Conservation (phyloP, 2,888 invertebrate species). For the Pterobdella sp. region DNA sequence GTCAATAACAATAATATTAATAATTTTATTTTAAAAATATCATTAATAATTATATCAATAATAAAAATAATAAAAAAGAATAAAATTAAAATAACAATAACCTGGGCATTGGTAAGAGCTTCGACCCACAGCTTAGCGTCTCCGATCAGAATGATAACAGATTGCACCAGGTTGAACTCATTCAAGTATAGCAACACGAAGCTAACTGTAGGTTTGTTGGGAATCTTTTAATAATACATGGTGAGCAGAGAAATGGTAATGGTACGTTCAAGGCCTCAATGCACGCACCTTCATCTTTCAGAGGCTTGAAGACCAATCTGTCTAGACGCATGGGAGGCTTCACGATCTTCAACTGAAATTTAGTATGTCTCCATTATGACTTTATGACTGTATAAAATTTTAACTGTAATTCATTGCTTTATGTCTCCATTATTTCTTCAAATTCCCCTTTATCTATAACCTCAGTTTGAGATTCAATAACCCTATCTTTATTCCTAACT, state of each 20-base stretch:
- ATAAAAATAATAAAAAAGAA: background rate
- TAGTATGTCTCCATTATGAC: too few species aligned
- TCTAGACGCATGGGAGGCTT: conserved; percentile 74
- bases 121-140: conserved; percentile 63
- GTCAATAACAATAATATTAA: background rate
- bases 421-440: too few species aligned
- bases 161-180: conserved; percentile 70
- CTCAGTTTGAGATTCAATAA: too few species aligned
- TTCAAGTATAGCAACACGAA: conserved; percentile 71
- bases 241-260: background rate
- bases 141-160: conserved; percentile 66
- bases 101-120: conserved; percentile 67
- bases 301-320: conserved; percentile 62
- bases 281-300: conserved; percentile 49
- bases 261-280: background rate
- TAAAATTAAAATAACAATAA: conserved; percentile 41
- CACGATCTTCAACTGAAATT: conserved; percentile 57
- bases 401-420: too few species aligned
- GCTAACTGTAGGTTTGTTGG: conserved; percentile 44
- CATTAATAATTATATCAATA: too few species aligned
- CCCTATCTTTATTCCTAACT: conserved; percentile 41
- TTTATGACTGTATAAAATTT: too few species aligned
- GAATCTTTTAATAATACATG: background rate
- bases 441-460: too few species aligned
- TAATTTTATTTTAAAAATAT: too few species aligned